Evolutionary conservation across 2,113 vertebrate genomes (phyloP).

Genomic region (Reinhardtius hippoglossoides): DNA sequence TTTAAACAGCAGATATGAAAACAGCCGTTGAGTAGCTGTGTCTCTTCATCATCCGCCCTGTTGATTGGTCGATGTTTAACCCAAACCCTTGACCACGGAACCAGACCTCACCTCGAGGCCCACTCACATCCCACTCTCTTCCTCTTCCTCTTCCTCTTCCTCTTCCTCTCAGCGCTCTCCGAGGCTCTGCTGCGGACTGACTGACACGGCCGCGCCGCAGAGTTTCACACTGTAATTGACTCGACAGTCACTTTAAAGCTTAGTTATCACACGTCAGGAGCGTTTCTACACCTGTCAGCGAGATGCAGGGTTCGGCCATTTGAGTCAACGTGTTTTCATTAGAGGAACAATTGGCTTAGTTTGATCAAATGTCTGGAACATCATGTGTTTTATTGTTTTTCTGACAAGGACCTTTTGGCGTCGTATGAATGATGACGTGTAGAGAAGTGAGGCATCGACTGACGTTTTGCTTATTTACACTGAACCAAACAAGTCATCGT

Average conservation of each 20-base stretch:
- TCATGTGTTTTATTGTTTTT: neutral
- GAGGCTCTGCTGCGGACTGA: neutral
- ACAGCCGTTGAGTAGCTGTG: no score
- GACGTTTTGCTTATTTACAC: no score
- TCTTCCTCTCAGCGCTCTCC: neutral
- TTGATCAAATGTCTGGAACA: constrained; percentile 2
- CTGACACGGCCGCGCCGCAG: neutral
- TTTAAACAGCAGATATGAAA: no score
- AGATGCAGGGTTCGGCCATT: neutral
- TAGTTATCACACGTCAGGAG: constrained; percentile 27
- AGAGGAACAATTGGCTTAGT: neutral
- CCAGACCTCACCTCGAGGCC: neutral
- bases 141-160: no score
- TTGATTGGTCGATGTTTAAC: neutral
- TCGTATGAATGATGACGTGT: neutral
- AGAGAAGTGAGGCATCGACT: no score
- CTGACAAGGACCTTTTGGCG: neutral
- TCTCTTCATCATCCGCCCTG: no score
- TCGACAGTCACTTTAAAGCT: constrained; percentile 34
- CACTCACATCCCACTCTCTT: no score
- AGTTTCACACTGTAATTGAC: constrained; percentile 37
- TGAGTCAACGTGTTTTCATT: constrained; percentile 2
- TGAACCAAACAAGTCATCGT: no score
- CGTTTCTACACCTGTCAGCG: constrained; percentile 42
- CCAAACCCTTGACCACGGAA: no score